Conservation (phyloP, 2,888 invertebrate genomes). For the Hesperia comma region DNA sequence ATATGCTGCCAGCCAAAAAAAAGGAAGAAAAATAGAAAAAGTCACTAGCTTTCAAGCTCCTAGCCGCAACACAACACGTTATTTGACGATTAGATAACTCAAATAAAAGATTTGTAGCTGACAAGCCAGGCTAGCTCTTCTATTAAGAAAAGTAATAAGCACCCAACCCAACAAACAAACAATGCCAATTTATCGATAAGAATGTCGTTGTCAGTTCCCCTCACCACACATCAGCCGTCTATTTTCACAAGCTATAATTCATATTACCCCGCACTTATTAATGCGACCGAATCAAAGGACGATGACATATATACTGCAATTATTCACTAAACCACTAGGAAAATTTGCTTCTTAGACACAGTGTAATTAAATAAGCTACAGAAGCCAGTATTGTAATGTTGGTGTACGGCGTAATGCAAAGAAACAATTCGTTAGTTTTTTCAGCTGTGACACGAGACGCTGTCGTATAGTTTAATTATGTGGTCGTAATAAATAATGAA, state of each 20-base stretch:
- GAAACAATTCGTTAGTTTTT: background rate
- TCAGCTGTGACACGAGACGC: background rate
- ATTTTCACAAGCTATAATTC: conserved; percentile 60
- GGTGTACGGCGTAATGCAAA: background rate
- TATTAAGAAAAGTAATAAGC: too few species aligned
- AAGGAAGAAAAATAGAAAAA: too few species aligned
- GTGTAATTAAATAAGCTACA: background rate
- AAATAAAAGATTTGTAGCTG: too few species aligned
- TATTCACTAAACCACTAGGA: conserved; percentile 53
- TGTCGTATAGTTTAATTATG: conserved; percentile 7
- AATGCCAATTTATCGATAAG: conserved; percentile 7
- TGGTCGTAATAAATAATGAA: conserved; percentile 10
- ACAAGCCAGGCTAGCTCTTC: too few species aligned
- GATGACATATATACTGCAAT: conserved; percentile 70
- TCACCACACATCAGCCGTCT: conserved; percentile 43
- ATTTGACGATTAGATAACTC: too few species aligned
- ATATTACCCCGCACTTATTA: conserved; percentile 57
- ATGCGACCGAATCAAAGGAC: conserved; percentile 65
- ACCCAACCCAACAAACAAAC: too few species aligned
- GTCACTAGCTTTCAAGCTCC: too few species aligned
- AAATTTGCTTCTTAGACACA: conserved; percentile 42
- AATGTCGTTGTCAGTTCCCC: background rate
- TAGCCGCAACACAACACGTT: too few species aligned
- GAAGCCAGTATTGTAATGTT: conserved; percentile 3
- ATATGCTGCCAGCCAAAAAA: too few species aligned